These are phyloP conservation scores for Tachysurus vachellii DNA, from an alignment of 2,113 vertebrate species.

Conservation along the genomic window DNA sequence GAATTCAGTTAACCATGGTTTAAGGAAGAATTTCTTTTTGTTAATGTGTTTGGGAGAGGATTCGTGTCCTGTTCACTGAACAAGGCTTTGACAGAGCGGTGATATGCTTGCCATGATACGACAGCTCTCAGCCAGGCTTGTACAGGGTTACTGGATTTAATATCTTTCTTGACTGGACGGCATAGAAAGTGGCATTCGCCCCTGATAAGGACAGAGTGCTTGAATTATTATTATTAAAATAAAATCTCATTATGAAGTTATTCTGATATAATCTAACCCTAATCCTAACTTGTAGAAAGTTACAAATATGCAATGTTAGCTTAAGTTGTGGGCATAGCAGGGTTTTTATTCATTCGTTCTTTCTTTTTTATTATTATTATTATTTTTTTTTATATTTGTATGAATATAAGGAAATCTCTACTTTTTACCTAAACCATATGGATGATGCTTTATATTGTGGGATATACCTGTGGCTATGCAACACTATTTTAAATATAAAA, in stretches of 20 bases:
- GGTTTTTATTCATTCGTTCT: too few relatives aligned
- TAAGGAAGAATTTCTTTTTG: slow-evolving; percentile 24
- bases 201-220: neutral
- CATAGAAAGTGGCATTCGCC: neutral
- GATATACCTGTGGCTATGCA: neutral
- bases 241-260: neutral
- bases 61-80: slow-evolving; percentile 30
- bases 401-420: too few relatives aligned
- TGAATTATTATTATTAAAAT: neutral
- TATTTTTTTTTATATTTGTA: too few relatives aligned
- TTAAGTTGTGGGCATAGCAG: neutral
- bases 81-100: neutral
- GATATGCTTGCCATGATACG: neutral
- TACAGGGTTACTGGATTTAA: slow-evolving; percentile 11
- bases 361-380: too few relatives aligned
- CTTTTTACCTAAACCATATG: too few relatives aligned
- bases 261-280: neutral
- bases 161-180: neutral
- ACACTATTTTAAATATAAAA: neutral
- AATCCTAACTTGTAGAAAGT: neutral
- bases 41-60: neutral
- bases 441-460: too few relatives aligned
- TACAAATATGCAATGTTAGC: neutral
- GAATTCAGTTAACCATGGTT: slow-evolving; percentile 19
- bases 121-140: slow-evolving; percentile 9